Base-by-base conservation (phyloP, 2,888 invertebrate genomes). In the Parascotia fuliginaria region DNA sequence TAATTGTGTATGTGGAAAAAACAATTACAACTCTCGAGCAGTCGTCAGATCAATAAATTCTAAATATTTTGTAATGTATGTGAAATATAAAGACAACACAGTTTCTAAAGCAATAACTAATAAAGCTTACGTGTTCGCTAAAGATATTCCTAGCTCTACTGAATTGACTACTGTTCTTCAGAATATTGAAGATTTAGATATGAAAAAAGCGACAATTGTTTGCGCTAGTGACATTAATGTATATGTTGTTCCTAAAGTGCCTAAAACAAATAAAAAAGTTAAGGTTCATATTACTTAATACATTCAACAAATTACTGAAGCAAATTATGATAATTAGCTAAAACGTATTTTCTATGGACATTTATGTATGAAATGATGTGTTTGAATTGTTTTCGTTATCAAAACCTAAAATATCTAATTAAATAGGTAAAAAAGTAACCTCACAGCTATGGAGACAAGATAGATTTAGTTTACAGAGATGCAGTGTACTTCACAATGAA, bases 141-240 rank as follows among this genome's bases (percentile, higher is more conserved):
- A 14, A 9, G 13, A 31, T 6, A 7, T 31, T 13, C 31, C 31
- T 9, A 31, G 9, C 0, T 13, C 6, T 13, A 13, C 6, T 7
- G 13, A 31, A 13, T 13, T 31, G 13, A 31, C 7, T 13, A 9
- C 5, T 31, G 9, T 9, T 6, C 13, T 31, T 14, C 13, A 31
- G 13, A 31, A 13, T 13, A 9, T 31, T 13, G 13, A 13, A 13
- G 13, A 31, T 31, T 5, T 31, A 5, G 13, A 31, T 13, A 31
- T 13, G 1, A 9, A 13, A 5, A 31, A 7, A 7, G 31, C 4
- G 1, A 13, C 13, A 3, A 9, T 3, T 6, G 12, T 31, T 13
- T 31, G 31, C 13, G 31, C 14, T 31, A 31, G 31, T 15, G 32
- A 60, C 58, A 45, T 65, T 41, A 9, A 31, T 31, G 24, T 24